These are phyloP conservation scores for Ploceus nigricollis DNA, from an alignment of 2,113 vertebrate genomes.

Conservation along the genomic window DNA sequence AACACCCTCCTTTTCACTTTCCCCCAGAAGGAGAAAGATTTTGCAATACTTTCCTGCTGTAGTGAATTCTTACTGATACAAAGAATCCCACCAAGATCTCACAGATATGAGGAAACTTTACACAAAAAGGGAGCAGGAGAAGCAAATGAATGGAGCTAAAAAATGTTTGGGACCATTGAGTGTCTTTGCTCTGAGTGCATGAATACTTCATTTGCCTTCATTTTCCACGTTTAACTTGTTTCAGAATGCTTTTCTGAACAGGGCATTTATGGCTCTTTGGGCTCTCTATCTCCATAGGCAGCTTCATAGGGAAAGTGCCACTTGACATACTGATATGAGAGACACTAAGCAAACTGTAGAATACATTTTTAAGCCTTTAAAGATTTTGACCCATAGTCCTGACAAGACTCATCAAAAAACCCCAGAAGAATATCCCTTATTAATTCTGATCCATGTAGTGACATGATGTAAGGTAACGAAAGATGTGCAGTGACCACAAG, in stretches of 20 bases:
- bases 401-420: not conserved
- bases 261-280: not conserved
- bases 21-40: not conserved
- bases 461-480: not conserved
- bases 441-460: not conserved
- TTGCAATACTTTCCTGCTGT: not conserved
- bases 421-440: not conserved
- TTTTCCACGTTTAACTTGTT: not conserved
- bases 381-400: not conserved
- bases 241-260: not conserved
- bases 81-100: not conserved
- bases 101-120: not conserved
- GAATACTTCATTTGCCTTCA: not conserved
- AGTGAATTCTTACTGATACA: not conserved
- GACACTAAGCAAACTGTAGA: not conserved
- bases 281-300: not conserved
- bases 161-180: not conserved
- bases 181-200: not conserved
- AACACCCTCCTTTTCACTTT: not conserved
- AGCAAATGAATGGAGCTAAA: not conserved
- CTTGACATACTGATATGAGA: not conserved
- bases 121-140: not conserved
- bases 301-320: not conserved
- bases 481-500: not conserved
- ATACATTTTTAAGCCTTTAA: not conserved